Conservation (phyloP, 2,888 invertebrate species). For the Ditula angustiorana region DNA sequence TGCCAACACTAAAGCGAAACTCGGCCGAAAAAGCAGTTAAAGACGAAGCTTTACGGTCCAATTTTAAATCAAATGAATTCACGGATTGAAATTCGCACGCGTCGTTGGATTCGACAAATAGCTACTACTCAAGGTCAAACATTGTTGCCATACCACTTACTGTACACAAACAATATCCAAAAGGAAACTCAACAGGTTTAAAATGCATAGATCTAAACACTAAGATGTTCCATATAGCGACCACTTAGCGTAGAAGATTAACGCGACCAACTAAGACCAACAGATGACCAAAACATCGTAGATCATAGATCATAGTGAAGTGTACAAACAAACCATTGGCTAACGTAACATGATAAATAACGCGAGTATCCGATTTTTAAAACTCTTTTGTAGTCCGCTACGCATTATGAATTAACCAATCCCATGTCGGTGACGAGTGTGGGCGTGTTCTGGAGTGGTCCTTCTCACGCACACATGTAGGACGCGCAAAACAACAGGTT, state of each 20-base stretch:
- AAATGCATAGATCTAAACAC: no score
- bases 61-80: neutral
- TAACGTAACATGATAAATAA: neutral
- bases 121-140: constrained; percentile 5
- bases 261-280: neutral
- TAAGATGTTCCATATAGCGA: no score
- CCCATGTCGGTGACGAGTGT: constrained; percentile 27
- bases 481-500: constrained; percentile 61
- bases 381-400: constrained; percentile 5
- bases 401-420: constrained; percentile 20
- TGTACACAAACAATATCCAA: constrained; percentile 3
- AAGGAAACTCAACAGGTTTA: neutral
- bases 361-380: neutral
- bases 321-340: constrained; percentile 1
- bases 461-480: constrained; percentile 47
- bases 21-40: neutral
- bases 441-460: constrained; percentile 42
- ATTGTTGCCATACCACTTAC: constrained; percentile 4
- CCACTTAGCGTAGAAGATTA: no score
- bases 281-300: neutral
- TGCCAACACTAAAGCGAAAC: neutral
- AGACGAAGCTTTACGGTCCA: neutral
- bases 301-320: neutral
- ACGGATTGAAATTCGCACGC: neutral
- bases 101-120: constrained; percentile 4